A percentile compares a stretch with the other conserved stretches of the same genome.
Conservation (phyloP, 2,797 vertebrate species). For the Pelobates cultripes region DNA sequence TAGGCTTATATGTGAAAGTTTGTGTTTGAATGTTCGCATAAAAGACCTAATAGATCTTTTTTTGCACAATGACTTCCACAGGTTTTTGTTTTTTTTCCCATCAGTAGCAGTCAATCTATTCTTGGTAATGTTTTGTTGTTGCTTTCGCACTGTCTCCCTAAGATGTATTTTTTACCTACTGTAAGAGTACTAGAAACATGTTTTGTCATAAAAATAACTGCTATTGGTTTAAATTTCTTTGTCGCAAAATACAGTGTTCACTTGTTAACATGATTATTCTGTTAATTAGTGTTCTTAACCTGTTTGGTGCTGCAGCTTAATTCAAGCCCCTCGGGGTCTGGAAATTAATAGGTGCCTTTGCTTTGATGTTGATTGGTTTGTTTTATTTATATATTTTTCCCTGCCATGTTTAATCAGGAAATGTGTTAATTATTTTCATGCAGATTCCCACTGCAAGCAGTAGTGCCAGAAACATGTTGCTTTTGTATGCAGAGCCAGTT, state of each 20-base stretch:
- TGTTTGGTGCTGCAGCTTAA: background rate
- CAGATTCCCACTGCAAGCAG: background rate
- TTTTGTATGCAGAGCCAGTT: background rate
- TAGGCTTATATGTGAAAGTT: too few species aligned
- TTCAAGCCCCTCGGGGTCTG: background rate
- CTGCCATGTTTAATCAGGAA: slow-evolving; percentile 11
- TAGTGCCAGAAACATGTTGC: background rate
- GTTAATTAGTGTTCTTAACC: background rate
- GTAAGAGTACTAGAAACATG: too few species aligned
- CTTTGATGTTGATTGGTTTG: slow-evolving; percentile 79
- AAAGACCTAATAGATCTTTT: too few species aligned
- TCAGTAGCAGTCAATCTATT: too few species aligned
- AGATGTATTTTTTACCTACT: too few species aligned
- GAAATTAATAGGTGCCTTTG: slow-evolving; percentile 71
- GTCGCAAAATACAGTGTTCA: background rate
- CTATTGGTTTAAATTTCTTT: background rate
- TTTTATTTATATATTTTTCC: background rate
- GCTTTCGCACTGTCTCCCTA: too few species aligned
- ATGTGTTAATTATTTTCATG: slow-evolving; percentile 11
- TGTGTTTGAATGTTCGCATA: too few species aligned
- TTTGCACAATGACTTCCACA: too few species aligned
- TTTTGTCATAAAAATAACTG: too few species aligned
- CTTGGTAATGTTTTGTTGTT: too few species aligned
- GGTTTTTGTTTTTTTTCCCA: too few species aligned
- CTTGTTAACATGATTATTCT: background rate